Base-by-base conservation (phyloP, 2,113 vertebrate species). In the Butastur rufipennis region DNA sequence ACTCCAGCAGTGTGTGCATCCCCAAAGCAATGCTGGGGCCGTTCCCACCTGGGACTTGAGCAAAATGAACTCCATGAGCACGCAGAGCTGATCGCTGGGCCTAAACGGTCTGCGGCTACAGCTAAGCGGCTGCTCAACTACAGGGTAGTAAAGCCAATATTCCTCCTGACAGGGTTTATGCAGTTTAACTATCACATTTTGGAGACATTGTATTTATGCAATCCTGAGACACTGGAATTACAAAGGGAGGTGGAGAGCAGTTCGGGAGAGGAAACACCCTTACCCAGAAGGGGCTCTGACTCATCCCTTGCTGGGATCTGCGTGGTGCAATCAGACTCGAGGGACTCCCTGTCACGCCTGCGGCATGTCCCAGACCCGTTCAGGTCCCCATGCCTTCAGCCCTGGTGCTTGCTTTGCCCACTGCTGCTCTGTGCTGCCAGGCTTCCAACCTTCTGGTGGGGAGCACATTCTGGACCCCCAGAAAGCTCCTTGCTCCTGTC, bases 1-100 rank as follows among this genome's bases (percentile, higher is more conserved):
- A 7, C 13, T n/a, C 48, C 9, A 2, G n/a, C 2, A 0, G 31
- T 2, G 4, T 27, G 59, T 0, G 4, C 13, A 4, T 50, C 31
- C 67, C 36, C 59, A 43, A 1, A 61, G 25, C 56, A 16, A n/a
- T 4, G 4, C 58, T 20, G 58, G 45, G 53, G 42, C 71, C 8
- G 26, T 38, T 73, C 59, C 38, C n/a, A 31, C 34, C 4, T 6
- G 1, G 50, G n/a, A 13, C 16, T 31, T 12, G 23, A 53, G n/a
- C 29, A n/a, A 23, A 62, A 43, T 0, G 1, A 88, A 29, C 34
- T 40, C 56, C 32, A 15, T 6, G 47, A 58, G 47, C 31, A 14
- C 0, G 0, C 1, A 2, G 50, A 53, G 43, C 34, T 25, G 34
- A 20, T 31, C 31, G 38, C 47, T 58, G 55, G 25, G 15, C 22